Evolutionary conservation across 1,140 invertebrate species (phyloP), one percentile per base, ranked within the genome.

Genomic region (Ceratina calcarata): DNA sequence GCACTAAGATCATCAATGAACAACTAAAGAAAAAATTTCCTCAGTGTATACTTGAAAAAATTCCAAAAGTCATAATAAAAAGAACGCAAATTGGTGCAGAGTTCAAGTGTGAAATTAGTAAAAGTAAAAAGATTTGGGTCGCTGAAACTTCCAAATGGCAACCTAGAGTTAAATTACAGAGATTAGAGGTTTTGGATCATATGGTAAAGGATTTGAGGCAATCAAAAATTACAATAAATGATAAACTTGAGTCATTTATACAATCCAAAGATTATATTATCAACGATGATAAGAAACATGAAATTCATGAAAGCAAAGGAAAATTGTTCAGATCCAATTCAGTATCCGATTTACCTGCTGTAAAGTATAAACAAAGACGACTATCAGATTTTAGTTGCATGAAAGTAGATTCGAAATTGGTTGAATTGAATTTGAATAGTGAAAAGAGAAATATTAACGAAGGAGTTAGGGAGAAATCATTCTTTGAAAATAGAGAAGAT

Each of bases 41-140:
- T 3, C n/a, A 71, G 0, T 37, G 70, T 24, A 72, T 86, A 1
- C 82, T 82, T 2, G 89, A 90, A 7, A 93, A 93, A 74, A 83
- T 93, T 51, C 92, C 92, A 0, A 93, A 93, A 64, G 92, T 93
- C 0, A 93, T 93, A 55, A 93, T 93, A 22, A 93, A 93, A 77
- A 80, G 92, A 60, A 85, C 90, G 0, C 92, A 92, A 13, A 88
- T 92, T 0, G 92, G 82, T 24, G 89, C 92, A 0, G 92, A 93
- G 55, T 93, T 93, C 45, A 93, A 93, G 27, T 93, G 92, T n/a
- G 92, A 93, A 71, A 57, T 93, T 16, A 93, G 92, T 58, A 91
- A 92, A 79, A 82, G 84, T 18, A 89, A 89, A 7, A 88, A 85
- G 7, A 86, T 86, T 1, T 84, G 87, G 0, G 81, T 89, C 12